Conservation (phyloP, 2,797 vertebrate species). For the Pangasius djambal region DNA sequence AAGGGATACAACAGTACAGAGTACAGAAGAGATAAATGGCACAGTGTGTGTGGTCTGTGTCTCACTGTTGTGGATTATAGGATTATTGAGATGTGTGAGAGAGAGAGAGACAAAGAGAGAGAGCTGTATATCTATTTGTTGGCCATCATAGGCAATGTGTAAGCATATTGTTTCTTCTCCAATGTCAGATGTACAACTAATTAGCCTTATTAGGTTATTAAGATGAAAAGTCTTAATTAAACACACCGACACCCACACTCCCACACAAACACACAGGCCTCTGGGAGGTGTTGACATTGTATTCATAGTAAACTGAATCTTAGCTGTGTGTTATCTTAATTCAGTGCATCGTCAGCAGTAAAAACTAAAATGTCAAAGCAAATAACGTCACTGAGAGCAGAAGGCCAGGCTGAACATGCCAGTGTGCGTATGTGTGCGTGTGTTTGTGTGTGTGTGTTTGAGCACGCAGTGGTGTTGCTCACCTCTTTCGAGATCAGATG, state of each 20-base stretch:
- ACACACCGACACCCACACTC: background rate
- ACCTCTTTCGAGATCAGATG: slow-evolving; percentile 6
- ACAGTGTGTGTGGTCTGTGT: slow-evolving; percentile 1
- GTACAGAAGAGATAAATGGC: background rate
- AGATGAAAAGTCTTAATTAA: background rate
- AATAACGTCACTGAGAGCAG: background rate
- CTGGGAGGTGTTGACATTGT: slow-evolving; percentile 6
- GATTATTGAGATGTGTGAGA: background rate
- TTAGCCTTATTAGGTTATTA: slow-evolving; percentile 16
- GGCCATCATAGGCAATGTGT: background rate
- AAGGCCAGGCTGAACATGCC: background rate
- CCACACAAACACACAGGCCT: background rate
- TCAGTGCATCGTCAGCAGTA: background rate
- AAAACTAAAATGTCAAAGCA: background rate
- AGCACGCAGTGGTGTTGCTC: background rate
- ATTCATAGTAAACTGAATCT: slow-evolving; percentile 62
- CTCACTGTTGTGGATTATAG: background rate
- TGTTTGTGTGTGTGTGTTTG: background rate
- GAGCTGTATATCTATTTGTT: background rate
- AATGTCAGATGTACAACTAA: slow-evolving; percentile 2
- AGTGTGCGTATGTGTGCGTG: background rate
- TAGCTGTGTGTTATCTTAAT: slow-evolving; percentile 4
- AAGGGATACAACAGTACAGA: background rate
- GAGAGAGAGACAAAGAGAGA: background rate
- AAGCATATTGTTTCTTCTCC: background rate